Percentiles rank a stretch among this genome's conserved stretches.
Evolutionary conservation across 2,888 invertebrate genomes (phyloP).

Genomic region (Drosophila colorata): DNA sequence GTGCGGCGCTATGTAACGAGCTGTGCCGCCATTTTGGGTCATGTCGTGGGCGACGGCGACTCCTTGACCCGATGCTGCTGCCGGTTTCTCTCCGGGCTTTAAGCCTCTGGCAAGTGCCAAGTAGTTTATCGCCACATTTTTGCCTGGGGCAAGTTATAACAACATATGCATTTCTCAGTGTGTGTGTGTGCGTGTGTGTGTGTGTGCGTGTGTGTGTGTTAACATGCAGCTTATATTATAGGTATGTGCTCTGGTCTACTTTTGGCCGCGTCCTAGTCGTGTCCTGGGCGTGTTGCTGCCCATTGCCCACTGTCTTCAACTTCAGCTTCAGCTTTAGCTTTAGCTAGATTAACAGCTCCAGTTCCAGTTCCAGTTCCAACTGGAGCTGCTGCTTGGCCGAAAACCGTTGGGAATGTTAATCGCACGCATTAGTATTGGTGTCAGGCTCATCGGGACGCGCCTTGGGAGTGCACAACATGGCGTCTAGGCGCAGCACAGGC

Average conservation of each 20-base stretch:
- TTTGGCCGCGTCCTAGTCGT: conserved; percentile 58
- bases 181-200: conserved; percentile 12
- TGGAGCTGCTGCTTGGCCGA: conserved; percentile 23
- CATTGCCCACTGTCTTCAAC: conserved; percentile 18
- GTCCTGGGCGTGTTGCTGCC: conserved; percentile 53
- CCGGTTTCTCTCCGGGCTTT: not conserved
- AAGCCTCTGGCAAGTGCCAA: conserved; percentile 53
- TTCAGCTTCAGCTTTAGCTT: not conserved
- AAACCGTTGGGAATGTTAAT: conserved; percentile 72
- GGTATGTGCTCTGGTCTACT: conserved; percentile 37
- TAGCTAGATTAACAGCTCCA: conserved; percentile 4
- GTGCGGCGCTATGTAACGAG: conserved; percentile 7
- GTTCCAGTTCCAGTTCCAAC: conserved; percentile 9
- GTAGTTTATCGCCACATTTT: conserved; percentile 78
- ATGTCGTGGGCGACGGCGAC: conserved; percentile 36
- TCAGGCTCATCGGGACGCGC: conserved; percentile 57
- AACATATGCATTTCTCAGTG: conserved; percentile 61
- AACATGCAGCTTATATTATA: conserved; percentile 57
- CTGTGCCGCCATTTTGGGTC: conserved; percentile 37
- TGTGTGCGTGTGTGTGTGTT: conserved; percentile 18
- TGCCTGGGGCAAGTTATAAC: conserved; percentile 55
- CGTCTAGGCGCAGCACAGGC: conserved; percentile 19
- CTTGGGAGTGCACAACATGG: conserved; percentile 47
- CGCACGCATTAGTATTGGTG: conserved; percentile 77
- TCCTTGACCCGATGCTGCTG: conserved; percentile 38